Base-by-base conservation (phyloP, 1,140 invertebrate species). In the Pseudomyrmex cubaensis region DNA sequence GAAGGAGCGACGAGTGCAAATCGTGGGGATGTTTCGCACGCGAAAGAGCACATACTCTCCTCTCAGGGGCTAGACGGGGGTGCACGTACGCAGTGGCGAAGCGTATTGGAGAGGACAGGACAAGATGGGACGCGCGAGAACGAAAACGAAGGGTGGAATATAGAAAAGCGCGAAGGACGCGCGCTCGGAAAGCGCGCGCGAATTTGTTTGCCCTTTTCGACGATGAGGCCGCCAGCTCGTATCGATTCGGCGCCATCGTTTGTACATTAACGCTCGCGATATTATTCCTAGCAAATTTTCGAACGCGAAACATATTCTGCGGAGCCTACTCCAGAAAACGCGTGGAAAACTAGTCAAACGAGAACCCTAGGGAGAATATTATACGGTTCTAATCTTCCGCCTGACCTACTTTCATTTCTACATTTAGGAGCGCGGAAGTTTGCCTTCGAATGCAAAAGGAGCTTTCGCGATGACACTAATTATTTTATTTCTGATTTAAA, bases 31-130 rank as follows among this genome's bases (percentile, higher is more conserved):
- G 80, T 88, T 83, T 88, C 25, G 80, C 77, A 83, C 76, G 77
- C 76, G 83, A 83, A 59, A 70, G 67, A 88, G 73, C 69, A 88
- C 85, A 87, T 87, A 82, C 74, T 87, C 62, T 85, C 5, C 35
- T 35, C 35, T 35, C 35, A 35, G 35, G 35, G 35, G 0, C 5
- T 82, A 73, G 15, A 13, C 59, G 44, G 35, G 3, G n/a, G 56
- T 22, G 57, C 22, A 61, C n/a, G 56, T 50, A 61, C 74, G 72
- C 57, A 52, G 12, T 74, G 72, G 54, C 83, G 84, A 88, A 67
- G 67, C 54, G 80, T 67, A 88, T 88, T 88, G 86, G 83, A 87
- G 85, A 88, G 86, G 87, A 88, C 87, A 83, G 86, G 77, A 83
- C 87, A 88, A 88, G 87, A 88, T 88, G 86, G 54, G 63, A 52